Evolutionary conservation across 2,113 vertebrate species (phyloP).

Genomic region (Phylloscopus trochiloides): DNA sequence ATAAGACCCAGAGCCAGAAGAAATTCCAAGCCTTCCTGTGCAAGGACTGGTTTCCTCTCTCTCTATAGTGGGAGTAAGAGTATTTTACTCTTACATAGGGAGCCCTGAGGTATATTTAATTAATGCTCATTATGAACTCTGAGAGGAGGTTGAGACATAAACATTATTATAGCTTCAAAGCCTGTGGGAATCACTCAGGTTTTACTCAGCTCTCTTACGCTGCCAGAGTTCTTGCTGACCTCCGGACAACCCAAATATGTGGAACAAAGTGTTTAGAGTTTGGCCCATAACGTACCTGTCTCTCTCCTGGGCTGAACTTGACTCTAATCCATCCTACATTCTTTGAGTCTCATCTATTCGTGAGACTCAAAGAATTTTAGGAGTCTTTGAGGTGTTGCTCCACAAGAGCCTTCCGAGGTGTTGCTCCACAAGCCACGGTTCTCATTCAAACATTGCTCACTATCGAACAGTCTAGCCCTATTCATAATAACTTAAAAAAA

Average conservation of each 20-base stretch:
- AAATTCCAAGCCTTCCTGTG: neutral
- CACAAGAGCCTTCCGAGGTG: neutral
- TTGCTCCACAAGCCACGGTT: neutral
- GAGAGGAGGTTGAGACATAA: constrained; percentile 32
- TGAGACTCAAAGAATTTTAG: no score
- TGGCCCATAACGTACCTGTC: neutral
- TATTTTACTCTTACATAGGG: neutral
- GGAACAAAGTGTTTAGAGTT: neutral
- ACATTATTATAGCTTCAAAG: constrained; percentile 58
- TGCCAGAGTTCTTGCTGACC: neutral
- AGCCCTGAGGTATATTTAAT: constrained; percentile 53
- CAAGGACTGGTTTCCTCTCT: neutral
- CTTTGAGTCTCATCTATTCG: neutral
- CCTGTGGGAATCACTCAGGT: neutral
- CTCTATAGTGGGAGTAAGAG: neutral
- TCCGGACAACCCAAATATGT: neutral
- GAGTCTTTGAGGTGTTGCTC: no score
- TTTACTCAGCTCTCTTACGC: neutral
- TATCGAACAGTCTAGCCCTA: neutral
- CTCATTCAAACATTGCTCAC: neutral
- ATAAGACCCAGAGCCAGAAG: neutral
- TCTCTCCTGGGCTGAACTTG: neutral
- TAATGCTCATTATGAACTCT: constrained; percentile 37
- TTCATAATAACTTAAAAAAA: constrained; percentile 45
- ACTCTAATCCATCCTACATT: neutral